These are phyloP conservation scores for Zapus hudsonius DNA, from an alignment of 2,113 vertebrate genomes.

Conservation along the genomic window DNA sequence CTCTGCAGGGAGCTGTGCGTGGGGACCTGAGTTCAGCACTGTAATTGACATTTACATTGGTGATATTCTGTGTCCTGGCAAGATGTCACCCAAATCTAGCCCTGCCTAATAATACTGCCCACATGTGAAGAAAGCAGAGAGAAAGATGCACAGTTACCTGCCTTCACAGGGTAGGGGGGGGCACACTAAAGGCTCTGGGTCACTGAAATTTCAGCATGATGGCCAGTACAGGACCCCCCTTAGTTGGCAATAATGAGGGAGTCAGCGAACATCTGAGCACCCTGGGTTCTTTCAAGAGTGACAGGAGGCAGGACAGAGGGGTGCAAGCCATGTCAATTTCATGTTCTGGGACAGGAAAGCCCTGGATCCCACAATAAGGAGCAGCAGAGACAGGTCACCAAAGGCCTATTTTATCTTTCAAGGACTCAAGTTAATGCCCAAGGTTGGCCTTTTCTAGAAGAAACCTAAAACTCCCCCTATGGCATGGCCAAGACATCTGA, in stretches of 20 bases:
- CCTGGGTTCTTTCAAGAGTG: not conserved
- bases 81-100: not conserved
- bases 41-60: not conserved
- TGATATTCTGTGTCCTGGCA: too few species aligned
- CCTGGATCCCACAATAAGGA: not conserved
- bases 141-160: not conserved
- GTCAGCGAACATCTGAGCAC: not conserved
- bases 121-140: not conserved
- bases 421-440: not conserved
- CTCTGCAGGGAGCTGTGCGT: too few species aligned
- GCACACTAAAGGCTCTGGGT: not conserved
- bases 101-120: not conserved
- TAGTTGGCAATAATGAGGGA: not conserved
- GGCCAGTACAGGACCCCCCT: not conserved
- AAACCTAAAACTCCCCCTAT: not conserved
- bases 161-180: not conserved
- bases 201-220: not conserved
- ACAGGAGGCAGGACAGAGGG: not conserved
- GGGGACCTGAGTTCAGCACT: not conserved
- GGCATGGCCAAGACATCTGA: too few species aligned
- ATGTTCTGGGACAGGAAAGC: too few species aligned
- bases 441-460: not conserved
- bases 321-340: fast-evolving
- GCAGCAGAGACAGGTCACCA: not conserved
- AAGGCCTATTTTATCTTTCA: not conserved